phyloP scores from a whole-genome alignment of 2,113 vertebrate genomes.

The Syngnathus typhle region DNA sequence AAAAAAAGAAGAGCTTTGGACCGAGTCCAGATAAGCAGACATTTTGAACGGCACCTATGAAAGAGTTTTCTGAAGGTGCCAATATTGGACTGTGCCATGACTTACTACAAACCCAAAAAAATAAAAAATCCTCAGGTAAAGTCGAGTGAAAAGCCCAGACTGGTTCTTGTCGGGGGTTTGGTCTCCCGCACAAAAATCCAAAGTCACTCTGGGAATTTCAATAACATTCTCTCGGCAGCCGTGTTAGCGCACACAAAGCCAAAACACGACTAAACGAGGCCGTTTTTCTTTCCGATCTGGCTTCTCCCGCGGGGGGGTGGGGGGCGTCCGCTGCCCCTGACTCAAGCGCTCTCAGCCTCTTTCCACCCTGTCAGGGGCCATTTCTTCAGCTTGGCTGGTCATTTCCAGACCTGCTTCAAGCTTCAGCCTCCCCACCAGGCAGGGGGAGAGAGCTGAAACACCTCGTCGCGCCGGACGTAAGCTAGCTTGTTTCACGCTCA shows the following conservation, averaged over 20 bases:
- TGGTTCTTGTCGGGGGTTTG: slow-evolving; percentile 22
- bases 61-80: not conserved
- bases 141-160: slow-evolving; percentile 13
- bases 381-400: slow-evolving; percentile 57
- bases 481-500: not conserved
- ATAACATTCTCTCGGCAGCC: slow-evolving; percentile 6
- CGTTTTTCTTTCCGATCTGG: not conserved
- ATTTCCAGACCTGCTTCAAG: slow-evolving; percentile 29
- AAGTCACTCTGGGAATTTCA: slow-evolving; percentile 36
- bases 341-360: slow-evolving; percentile 40
- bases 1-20: slow-evolving; percentile 30
- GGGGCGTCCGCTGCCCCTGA: slow-evolving; percentile 6
- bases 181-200: slow-evolving; percentile 23
- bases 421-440: slow-evolving; percentile 13
- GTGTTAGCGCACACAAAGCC: not conserved
- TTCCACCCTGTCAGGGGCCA: slow-evolving; percentile 52
- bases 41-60: not conserved
- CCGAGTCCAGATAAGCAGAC: slow-evolving; percentile 20
- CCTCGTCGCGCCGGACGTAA: slow-evolving; percentile 25
- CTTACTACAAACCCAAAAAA: slow-evolving; percentile 13
- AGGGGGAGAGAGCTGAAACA: slow-evolving; percentile 30
- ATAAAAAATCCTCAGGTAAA: slow-evolving; percentile 11
- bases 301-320: not conserved
- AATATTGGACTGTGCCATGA: not conserved
- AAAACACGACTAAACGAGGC: not conserved